A percentile compares a stretch with the other conserved stretches of the same genome.
phyloP scores from a whole-genome alignment of 2,797 vertebrate genomes.

The Argyrosomus regius region DNA sequence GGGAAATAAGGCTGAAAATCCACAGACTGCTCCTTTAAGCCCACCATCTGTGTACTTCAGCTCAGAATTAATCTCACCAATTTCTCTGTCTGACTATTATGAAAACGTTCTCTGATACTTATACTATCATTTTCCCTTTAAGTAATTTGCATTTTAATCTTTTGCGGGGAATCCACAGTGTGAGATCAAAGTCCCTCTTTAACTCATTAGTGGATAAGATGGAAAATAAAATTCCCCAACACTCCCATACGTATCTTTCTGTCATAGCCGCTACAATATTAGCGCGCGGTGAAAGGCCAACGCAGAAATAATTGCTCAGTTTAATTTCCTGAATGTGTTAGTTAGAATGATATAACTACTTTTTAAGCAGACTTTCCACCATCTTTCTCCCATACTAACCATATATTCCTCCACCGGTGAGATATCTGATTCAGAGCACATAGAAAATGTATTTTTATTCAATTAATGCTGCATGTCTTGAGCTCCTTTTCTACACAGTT shows the following conservation, averaged over 20 bases:
- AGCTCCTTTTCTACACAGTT: conserved; percentile 48
- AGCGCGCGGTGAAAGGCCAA: conserved; percentile 46
- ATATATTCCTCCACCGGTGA: conserved; percentile 21
- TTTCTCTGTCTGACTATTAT: conserved; percentile 28
- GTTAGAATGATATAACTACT: conserved; percentile 16
- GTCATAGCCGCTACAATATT: conserved; percentile 45
- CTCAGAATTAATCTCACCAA: conserved; percentile 26
- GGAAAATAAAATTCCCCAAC: conserved; percentile 56
- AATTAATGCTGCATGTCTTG: conserved; percentile 57
- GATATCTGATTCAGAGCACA: conserved; percentile 38
- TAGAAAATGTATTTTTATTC: conserved; percentile 60
- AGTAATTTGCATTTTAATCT: conserved; percentile 63
- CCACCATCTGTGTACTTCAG: background rate
- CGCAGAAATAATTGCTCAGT: conserved; percentile 51
- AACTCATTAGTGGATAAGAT: conserved; percentile 62
- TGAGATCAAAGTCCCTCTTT: conserved; percentile 68
- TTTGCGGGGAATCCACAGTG: conserved; percentile 39
- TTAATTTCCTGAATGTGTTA: conserved; percentile 49
- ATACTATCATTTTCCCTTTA: conserved; percentile 38
- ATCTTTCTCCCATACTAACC: conserved; percentile 12
- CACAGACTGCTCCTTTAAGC: conserved; percentile 18
- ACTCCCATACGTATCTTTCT: conserved; percentile 16
- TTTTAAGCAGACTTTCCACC: conserved; percentile 19
- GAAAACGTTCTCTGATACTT: conserved; percentile 26
- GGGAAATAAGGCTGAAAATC: conserved; percentile 36